These are phyloP conservation scores for Lysandra bellargus DNA, from an alignment of 2,888 invertebrate genomes.

Conservation along the genomic window DNA sequence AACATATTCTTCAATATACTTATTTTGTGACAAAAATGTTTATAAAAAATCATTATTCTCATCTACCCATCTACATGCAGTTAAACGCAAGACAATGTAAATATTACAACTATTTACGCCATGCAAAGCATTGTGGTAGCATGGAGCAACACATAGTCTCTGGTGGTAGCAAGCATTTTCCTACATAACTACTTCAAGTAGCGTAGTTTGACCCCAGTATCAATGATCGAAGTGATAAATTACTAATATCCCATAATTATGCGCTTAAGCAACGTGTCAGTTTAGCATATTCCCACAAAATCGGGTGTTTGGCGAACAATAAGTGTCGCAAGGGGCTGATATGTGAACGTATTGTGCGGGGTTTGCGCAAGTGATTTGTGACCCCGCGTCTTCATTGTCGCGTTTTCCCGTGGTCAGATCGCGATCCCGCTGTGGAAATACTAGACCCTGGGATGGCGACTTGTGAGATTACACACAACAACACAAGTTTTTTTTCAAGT, in stretches of 20 bases:
- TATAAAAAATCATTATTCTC: too few species aligned
- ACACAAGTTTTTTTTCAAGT: too few species aligned
- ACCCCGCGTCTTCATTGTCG: slow-evolving; percentile 21
- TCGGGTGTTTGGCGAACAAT: slow-evolving; percentile 29
- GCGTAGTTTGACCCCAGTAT: not conserved
- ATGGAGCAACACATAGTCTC: not conserved
- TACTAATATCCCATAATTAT: not conserved
- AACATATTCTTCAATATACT: too few species aligned
- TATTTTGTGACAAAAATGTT: too few species aligned
- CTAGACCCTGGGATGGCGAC: not conserved
- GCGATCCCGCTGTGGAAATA: not conserved
- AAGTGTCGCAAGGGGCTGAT: slow-evolving; percentile 27
- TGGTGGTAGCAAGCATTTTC: not conserved
- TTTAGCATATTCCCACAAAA: slow-evolving; percentile 30
- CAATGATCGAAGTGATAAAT: slow-evolving; percentile 3
- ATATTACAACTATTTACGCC: too few species aligned
- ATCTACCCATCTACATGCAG: too few species aligned
- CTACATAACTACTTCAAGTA: not conserved
- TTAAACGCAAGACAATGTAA: too few species aligned
- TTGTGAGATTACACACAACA: too few species aligned
- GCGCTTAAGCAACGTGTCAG: slow-evolving; percentile 12
- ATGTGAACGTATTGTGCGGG: slow-evolving; percentile 25
- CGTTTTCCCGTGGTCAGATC: slow-evolving; percentile 28
- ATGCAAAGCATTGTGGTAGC: too few species aligned
- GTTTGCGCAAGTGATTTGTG: slow-evolving; percentile 22